These are phyloP conservation scores for Anguilla obscura DNA, from an alignment of 2,797 vertebrate species.

Conservation along the genomic window DNA sequence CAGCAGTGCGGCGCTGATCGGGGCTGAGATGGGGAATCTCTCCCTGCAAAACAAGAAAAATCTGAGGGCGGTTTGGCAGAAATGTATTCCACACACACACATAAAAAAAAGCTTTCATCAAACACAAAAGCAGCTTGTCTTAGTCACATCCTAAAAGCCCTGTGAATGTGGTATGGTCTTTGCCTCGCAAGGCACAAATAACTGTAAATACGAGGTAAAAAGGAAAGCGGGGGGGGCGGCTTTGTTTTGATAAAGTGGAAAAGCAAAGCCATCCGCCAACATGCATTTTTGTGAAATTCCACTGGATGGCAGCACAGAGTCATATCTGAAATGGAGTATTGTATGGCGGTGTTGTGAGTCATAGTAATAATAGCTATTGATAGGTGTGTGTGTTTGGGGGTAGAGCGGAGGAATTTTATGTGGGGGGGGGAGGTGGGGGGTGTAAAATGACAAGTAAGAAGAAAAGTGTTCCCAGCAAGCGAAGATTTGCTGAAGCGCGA, in stretches of 20 bases:
- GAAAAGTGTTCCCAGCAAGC: constrained; percentile 76
- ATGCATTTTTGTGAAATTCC: constrained; percentile 8
- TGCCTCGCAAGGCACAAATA: not conserved
- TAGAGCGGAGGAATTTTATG: not conserved
- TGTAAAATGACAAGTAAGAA: constrained; percentile 71
- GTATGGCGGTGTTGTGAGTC: constrained; percentile 35
- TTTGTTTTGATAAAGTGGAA: not conserved
- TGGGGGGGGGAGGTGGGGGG: constrained; percentile 50
- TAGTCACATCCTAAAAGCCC: not conserved
- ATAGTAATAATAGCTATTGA: constrained; percentile 36
- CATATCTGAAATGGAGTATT: constrained; percentile 5
- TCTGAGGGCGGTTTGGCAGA: too few species aligned
- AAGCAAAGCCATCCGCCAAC: not conserved
- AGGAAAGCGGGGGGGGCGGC: not conserved
- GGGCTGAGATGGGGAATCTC: not conserved
- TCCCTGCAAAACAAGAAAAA: not conserved
- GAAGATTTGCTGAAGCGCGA: constrained; percentile 75
- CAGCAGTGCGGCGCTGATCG: too few species aligned
- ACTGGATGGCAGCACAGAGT: constrained; percentile 27
- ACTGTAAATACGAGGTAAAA: not conserved
- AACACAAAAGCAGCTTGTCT: not conserved
- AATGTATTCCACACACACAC: not conserved
- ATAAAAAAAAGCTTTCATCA: not conserved
- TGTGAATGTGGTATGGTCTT: not conserved
- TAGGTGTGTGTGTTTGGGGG: constrained; percentile 38